Conservation (phyloP, 2,888 invertebrate species). For the Leptinotarsa juncta region DNA sequence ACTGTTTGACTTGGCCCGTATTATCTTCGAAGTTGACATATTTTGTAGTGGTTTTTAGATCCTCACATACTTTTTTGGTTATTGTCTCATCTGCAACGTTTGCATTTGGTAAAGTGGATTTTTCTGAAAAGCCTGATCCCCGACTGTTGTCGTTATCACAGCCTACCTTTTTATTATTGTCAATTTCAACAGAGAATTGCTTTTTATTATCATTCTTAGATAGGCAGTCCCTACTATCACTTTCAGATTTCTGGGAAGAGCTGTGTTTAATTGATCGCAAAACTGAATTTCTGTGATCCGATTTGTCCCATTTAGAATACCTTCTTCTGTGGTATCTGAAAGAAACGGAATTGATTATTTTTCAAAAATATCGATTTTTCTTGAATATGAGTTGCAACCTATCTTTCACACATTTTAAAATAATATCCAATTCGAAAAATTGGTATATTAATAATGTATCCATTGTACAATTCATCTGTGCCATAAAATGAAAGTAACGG, state of each 20-base stretch:
- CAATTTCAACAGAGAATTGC: neutral
- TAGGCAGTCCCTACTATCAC: neutral
- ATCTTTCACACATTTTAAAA: too few relatives aligned
- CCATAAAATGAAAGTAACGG: too few relatives aligned
- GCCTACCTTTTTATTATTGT: neutral
- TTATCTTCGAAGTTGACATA: too few relatives aligned
- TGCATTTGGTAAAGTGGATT: neutral
- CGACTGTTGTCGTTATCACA: neutral
- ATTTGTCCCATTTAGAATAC: neutral
- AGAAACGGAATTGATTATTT: neutral
- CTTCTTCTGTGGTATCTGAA: neutral
- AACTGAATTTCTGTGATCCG: neutral
- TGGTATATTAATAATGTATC: too few relatives aligned
- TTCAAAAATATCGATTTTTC: too few relatives aligned
- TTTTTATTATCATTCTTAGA: neutral
- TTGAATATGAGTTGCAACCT: too few relatives aligned
- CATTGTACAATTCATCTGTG: too few relatives aligned
- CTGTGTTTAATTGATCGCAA: neutral
- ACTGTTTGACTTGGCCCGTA: too few relatives aligned
- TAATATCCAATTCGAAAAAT: too few relatives aligned
- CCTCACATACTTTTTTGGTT: neutral
- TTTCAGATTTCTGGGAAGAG: neutral
- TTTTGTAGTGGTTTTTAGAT: too few relatives aligned
- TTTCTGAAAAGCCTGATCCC: neutral
- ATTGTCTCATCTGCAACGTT: neutral